These are phyloP conservation scores for Tragulus kanchil DNA, from an alignment of 2,113 vertebrate genomes.

Conservation along the genomic window DNA sequence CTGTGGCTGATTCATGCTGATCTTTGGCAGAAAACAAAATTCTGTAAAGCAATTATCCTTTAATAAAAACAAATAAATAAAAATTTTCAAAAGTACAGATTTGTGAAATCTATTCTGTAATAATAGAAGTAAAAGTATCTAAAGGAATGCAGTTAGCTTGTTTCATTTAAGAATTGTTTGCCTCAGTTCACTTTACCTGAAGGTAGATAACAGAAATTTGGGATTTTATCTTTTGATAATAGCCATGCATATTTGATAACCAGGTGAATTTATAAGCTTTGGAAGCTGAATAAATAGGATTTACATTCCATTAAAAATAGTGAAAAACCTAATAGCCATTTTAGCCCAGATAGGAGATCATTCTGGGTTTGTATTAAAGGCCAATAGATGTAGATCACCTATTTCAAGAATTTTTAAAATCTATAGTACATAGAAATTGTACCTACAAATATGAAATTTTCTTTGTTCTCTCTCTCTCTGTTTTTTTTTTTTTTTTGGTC, in stretches of 20 bases:
- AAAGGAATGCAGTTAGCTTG: background rate
- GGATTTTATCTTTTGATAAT: constrained; percentile 5
- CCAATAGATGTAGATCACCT: background rate
- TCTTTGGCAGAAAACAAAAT: no score
- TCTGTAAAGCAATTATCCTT: no score
- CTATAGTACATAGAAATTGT: constrained; percentile 5
- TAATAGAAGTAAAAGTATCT: constrained; percentile 17
- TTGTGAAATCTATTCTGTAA: no score
- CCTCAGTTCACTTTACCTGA: background rate
- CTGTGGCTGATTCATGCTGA: no score
- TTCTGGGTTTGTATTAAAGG: background rate
- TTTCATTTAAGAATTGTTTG: constrained; percentile 39
- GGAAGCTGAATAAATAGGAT: constrained; percentile 31
- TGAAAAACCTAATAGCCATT: constrained; percentile 30
- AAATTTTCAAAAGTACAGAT: no score
- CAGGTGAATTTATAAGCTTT: constrained; percentile 23
- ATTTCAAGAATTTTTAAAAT: constrained; percentile 2
- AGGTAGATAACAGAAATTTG: background rate
- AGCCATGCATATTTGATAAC: background rate
- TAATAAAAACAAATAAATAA: no score
- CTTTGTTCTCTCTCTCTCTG: background rate
- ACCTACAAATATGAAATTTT: background rate
- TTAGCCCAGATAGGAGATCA: background rate
- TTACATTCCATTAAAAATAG: constrained; percentile 8
- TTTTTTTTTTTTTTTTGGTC: background rate